Evolutionary conservation across 1,140 invertebrate species (phyloP), one percentile per base, ranked within the genome.

Genomic region (Wiebesia pumilae): DNA sequence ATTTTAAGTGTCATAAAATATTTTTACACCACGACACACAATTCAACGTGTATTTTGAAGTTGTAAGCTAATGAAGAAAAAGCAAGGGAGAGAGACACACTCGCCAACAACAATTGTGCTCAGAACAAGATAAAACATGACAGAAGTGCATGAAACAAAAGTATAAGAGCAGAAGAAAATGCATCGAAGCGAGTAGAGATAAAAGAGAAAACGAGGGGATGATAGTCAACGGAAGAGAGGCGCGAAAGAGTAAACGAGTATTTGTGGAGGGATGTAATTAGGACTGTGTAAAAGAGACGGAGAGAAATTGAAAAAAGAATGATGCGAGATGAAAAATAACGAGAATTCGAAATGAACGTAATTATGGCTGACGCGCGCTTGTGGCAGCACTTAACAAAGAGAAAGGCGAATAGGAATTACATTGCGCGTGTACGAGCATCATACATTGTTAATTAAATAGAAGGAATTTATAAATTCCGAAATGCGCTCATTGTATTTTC

Each of bases 151-250:
- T 38, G 38, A 65, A 84, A 62, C 6, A 81, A 47, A 30, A 69
- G 24, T n/a, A 47, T 16, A 30, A 51, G 30, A 35, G 33, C 51
- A 58, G 54, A 38, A 16, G 51, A 30, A 67, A 67, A 85, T 35
- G 77, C 77, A 85, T 43, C 67, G 54, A 38, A 75, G 78, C 51
- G 84, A 81, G 79, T 75, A 54, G 67, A 81, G 84, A 86, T 86
- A 86, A 86, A 86, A 86, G 79, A 30, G 79, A 75, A 81, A 86
- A 81, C 69, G 79, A 81, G 79, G 65, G 79, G 84, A 86, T 81
- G 84, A 86, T 86, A 75, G 78, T 67, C 84, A 47, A 51, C 58
- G 62, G 69, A 83, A 47, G 71, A 51, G n/a, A 82, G 51, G 81
- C 69, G 67, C 40, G 67, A 73, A 69, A 67, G 80, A 43, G 35